Evolutionary conservation across 2,113 vertebrate genomes (phyloP).

Genomic region (Rhinogobius similis): DNA sequence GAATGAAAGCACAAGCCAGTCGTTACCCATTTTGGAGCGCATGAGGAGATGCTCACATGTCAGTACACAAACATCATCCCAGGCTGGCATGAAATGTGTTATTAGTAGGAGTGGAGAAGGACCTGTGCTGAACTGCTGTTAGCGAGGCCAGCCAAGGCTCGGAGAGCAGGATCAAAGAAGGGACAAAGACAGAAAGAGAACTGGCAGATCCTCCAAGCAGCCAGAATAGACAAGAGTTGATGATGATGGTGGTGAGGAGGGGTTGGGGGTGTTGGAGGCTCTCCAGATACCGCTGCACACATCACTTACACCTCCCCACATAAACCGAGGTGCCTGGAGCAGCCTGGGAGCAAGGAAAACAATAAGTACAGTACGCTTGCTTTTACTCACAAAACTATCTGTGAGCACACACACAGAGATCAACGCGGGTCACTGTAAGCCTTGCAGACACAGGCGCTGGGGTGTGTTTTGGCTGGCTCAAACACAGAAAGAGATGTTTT

Average conservation of each 20-base stretch:
- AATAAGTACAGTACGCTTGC: constrained; percentile 67
- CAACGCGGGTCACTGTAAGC: constrained; percentile 67
- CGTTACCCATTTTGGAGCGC: constrained; percentile 54
- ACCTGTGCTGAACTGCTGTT: constrained; percentile 74
- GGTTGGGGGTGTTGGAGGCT: constrained; percentile 61
- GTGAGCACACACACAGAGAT: constrained; percentile 49
- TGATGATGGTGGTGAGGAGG: constrained; percentile 48
- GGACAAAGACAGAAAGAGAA: constrained; percentile 74
- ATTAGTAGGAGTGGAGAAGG: constrained; percentile 72
- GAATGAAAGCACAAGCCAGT: constrained; percentile 51
- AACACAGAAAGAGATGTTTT: constrained; percentile 66
- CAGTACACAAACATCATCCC: constrained; percentile 42
- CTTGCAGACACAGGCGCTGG: constrained; percentile 66
- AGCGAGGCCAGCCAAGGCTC: constrained; percentile 71
- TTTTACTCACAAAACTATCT: constrained; percentile 31
- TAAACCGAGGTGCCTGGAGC: constrained; percentile 60
- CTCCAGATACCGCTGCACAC: constrained; percentile 73
- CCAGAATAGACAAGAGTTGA: constrained; percentile 69
- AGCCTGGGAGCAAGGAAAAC: constrained; percentile 73
- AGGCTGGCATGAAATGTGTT: constrained; percentile 55
- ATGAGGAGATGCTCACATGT: constrained; percentile 31
- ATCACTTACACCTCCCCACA: constrained; percentile 52
- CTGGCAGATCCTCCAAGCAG: constrained; percentile 74
- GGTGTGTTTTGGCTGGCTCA: constrained; percentile 65
- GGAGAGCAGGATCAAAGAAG: constrained; percentile 74